Percentiles rank a stretch among this genome's conserved stretches.
Evolutionary conservation across 2,797 vertebrate genomes (phyloP).

Genomic region (Stomatorhinus walkeri): DNA sequence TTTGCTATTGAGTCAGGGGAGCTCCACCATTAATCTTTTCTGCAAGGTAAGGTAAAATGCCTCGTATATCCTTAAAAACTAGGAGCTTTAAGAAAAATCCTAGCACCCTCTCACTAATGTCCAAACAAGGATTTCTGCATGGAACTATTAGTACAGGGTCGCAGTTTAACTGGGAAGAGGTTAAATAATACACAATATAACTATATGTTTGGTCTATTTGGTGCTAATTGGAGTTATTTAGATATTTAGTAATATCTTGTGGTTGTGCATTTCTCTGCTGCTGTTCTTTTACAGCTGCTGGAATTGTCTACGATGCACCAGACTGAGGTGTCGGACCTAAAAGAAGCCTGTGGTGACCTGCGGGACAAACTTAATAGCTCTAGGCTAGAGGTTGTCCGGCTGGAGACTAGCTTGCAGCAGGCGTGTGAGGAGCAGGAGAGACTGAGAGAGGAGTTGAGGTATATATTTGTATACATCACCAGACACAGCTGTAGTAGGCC

Average conservation of each 20-base stretch:
- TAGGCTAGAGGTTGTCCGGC: constrained; percentile 48
- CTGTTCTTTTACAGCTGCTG: constrained; percentile 40
- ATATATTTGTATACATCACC: background rate
- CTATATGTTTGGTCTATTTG: background rate
- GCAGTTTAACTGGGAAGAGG: background rate
- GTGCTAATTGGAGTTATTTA: background rate
- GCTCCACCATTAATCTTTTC: background rate
- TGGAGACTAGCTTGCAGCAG: constrained; percentile 47
- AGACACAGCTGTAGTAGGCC: background rate
- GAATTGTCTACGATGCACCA: constrained; percentile 41
- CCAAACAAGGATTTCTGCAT: background rate
- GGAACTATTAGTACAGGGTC: background rate
- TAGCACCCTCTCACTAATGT: background rate
- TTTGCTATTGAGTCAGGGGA: background rate
- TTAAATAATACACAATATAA: background rate
- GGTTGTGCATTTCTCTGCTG: background rate
- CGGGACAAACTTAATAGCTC: constrained; percentile 45
- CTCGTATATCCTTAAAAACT: background rate
- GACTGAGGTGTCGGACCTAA: constrained; percentile 40
- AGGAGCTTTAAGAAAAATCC: background rate
- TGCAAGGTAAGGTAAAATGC: background rate
- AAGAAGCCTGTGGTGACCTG: constrained; percentile 43
- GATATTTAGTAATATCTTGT: background rate
- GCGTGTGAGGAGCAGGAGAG: constrained; percentile 51
- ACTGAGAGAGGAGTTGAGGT: constrained; percentile 60